Evolutionary conservation across 1,140 invertebrate species (phyloP), one percentile per base, ranked within the genome.

Genomic region (Drosophila kurseongensis): DNA sequence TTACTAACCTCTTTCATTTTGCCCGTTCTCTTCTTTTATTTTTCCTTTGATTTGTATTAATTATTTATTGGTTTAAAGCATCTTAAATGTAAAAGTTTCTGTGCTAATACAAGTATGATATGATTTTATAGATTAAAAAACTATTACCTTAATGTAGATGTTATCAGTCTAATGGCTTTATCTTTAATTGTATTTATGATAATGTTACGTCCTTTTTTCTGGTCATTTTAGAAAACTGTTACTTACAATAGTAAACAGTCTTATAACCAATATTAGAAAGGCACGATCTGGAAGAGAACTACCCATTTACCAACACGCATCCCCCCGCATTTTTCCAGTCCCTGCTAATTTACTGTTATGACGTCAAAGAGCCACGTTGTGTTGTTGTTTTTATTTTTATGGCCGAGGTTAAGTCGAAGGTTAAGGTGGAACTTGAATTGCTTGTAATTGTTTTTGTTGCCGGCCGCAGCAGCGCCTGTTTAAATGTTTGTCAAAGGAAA

Each of bases 401-500:
- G 61, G 36, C 27, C 50, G 48, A 54, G 60, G 23, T 63, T 42
- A 73, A 45, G 36, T 47, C 59, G 51, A 62, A 50, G 48, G 68
- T 59, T 63, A 73, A 79, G 77, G 71, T 68, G 75, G 74, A 66
- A 60, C 74, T 56, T 57, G 42, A 80, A 80, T 78, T 61, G 81
- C 67, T 86, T 75, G 82, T 85, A 85, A 86, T 85, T 82, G 82
- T 78, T 81, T 76, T 62, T 73, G 67, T 56, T 74, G 58, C 18
- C 18, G 35, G 36, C 50, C 48, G 36, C 59, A 74, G 82, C 69
- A 74, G 82, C 69, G 83, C 50, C 83, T 79, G 61, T 75, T 75
- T 71, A 78, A 86, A 86, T 86, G 82, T 76, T 88, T 86, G 83
- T 86, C 83, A 88, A 86, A 56, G 66, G 42, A 35, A 77, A 79